Evolutionary conservation across 2,797 vertebrate genomes (phyloP).

Genomic region (Poeciliopsis infans): DNA sequence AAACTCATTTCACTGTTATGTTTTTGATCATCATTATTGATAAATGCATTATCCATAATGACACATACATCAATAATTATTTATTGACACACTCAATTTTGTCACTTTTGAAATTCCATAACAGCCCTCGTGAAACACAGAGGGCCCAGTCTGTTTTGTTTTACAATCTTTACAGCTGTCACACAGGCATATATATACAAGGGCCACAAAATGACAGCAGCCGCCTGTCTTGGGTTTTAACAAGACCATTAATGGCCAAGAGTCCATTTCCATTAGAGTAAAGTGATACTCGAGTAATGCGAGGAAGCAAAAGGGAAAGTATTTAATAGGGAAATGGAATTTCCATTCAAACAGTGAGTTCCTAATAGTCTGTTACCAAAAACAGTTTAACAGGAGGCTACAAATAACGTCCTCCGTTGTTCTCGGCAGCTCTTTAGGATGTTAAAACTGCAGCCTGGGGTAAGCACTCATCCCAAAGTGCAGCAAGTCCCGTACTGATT

Average conservation of each 20-base stretch:
- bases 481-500: slow-evolving; percentile 4
- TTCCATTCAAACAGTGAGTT: slow-evolving; percentile 12
- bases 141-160: not conserved
- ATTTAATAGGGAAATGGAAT: slow-evolving; percentile 4
- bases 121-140: not conserved
- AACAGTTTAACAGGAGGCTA: slow-evolving; percentile 23
- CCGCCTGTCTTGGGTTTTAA: slow-evolving; percentile 10
- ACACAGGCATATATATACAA: not conserved
- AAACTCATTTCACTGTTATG: not conserved
- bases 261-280: not conserved
- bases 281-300: not conserved
- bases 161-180: slow-evolving; percentile 10
- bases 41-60: not conserved
- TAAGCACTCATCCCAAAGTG: slow-evolving; percentile 28
- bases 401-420: slow-evolving; percentile 30
- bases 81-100: not conserved
- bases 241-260: not conserved
- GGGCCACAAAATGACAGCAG: not conserved
- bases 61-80: not conserved
- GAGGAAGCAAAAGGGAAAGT: not conserved
- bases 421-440: slow-evolving; percentile 26
- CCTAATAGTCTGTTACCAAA: slow-evolving; percentile 8
- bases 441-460: slow-evolving; percentile 26
- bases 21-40: not conserved
- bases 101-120: not conserved